These are phyloP conservation scores for Agrilus biguttatus DNA, from an alignment of 2,888 invertebrate species.

Conservation along the genomic window DNA sequence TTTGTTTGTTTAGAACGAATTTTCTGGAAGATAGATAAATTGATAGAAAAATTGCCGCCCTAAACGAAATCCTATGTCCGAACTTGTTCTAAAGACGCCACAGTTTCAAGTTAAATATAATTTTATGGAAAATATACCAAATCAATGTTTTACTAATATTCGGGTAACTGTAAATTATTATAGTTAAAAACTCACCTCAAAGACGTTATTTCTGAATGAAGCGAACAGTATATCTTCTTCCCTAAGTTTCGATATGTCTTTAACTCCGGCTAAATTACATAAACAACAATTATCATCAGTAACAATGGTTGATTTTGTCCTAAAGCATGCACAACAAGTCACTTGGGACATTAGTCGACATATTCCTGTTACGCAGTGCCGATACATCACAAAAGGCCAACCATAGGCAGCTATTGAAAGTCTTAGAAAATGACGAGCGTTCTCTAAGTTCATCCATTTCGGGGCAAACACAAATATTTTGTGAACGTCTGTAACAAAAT, in stretches of 20 bases:
- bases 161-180: too few relatives aligned
- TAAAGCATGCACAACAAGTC: conserved; percentile 55
- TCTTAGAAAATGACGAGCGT: conserved; percentile 62
- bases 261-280: conserved; percentile 75
- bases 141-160: too few relatives aligned
- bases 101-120: too few relatives aligned
- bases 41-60: too few relatives aligned
- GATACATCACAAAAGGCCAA: conserved; percentile 74
- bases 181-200: conserved; percentile 44
- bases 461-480: conserved; percentile 50
- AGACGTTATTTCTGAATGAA: conserved; percentile 73
- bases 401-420: conserved; percentile 76
- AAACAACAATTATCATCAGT: conserved; percentile 83
- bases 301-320: conserved; percentile 42
- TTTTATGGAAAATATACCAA: too few relatives aligned
- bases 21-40: too few relatives aligned
- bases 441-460: conserved; percentile 68
- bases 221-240: conserved; percentile 74
- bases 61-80: too few relatives aligned
- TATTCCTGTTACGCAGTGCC: conserved; percentile 59
- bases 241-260: conserved; percentile 56
- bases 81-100: too few relatives aligned
- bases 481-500: conserved; percentile 30
- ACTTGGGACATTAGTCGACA: conserved; percentile 54
- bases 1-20: too few relatives aligned